Evolutionary conservation across 1,140 invertebrate species (phyloP).

Genomic region (Aporrectodea caliginosa): DNA sequence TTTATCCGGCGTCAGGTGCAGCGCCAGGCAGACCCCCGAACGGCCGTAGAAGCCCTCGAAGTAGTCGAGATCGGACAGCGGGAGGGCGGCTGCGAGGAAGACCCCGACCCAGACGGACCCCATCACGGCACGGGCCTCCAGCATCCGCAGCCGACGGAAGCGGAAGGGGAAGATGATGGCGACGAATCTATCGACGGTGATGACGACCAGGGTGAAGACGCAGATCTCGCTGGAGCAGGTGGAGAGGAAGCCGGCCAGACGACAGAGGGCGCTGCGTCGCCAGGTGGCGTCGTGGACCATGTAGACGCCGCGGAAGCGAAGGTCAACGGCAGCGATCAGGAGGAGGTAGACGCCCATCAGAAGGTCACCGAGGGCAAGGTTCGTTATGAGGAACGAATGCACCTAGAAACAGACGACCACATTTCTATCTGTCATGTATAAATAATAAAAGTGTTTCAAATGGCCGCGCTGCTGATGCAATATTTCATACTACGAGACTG

Average conservation of each 20-base stretch:
- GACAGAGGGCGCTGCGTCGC: slow-evolving; percentile 59
- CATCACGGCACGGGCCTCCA: slow-evolving; percentile 57
- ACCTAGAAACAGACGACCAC: slow-evolving; percentile 54
- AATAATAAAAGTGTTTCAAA: no score
- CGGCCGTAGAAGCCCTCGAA: slow-evolving; percentile 62
- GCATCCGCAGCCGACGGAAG: slow-evolving; percentile 52
- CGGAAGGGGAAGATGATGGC: slow-evolving; percentile 61
- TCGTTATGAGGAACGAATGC: slow-evolving; percentile 64
- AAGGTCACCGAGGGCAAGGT: slow-evolving; percentile 62
- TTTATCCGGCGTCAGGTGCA: slow-evolving; percentile 61
- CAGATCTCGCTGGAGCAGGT: slow-evolving; percentile 67
- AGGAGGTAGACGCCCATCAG: slow-evolving; percentile 61
- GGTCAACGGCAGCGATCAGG: slow-evolving; percentile 60
- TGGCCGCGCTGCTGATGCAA: no score
- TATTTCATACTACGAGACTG: no score
- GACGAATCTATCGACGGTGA: slow-evolving; percentile 61
- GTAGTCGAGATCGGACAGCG: slow-evolving; percentile 57
- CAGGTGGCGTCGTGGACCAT: slow-evolving; percentile 58
- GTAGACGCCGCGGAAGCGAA: slow-evolving; percentile 60
- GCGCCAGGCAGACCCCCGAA: slow-evolving; percentile 62
- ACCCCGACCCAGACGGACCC: slow-evolving; percentile 57
- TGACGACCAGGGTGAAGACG: slow-evolving; percentile 63
- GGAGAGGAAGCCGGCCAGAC: slow-evolving; percentile 63
- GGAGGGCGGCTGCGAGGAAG: slow-evolving; percentile 55
- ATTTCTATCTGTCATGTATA: no score